Evolutionary conservation across 2,888 invertebrate genomes (phyloP).

Genomic region (Hoplodrina ambigua): DNA sequence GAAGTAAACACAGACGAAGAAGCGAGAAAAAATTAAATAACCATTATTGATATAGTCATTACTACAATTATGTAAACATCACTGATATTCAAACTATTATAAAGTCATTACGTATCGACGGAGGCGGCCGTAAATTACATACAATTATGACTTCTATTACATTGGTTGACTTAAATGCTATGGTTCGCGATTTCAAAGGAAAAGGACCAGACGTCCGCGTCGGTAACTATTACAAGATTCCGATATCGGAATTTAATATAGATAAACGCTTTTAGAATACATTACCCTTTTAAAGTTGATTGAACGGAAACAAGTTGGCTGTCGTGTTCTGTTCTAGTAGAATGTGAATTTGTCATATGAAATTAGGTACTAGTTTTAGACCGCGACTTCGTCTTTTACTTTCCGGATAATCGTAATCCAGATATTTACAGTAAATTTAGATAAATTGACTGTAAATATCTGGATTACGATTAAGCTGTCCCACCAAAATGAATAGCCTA

Average conservation of each 20-base stretch:
- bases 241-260: slow-evolving; percentile 44
- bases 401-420: too few relatives aligned
- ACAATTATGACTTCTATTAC: slow-evolving; percentile 52
- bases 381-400: background rate
- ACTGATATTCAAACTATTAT: slow-evolving; percentile 53
- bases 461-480: slow-evolving; percentile 8
- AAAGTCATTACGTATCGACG: slow-evolving; percentile 46
- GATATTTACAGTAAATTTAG: too few relatives aligned
- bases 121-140: slow-evolving; percentile 48
- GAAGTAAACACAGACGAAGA: too few relatives aligned
- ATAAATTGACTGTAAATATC: background rate
- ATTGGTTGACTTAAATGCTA: slow-evolving; percentile 46
- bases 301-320: slow-evolving; percentile 17
- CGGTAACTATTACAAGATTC: slow-evolving; percentile 36
- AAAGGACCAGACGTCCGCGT: slow-evolving; percentile 26
- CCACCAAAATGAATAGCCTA: slow-evolving; percentile 23
- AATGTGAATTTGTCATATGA: slow-evolving; percentile 9
- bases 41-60: slow-evolving; percentile 34
- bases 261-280: slow-evolving; percentile 49
- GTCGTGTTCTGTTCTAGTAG: slow-evolving; percentile 13
- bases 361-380: background rate
- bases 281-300: slow-evolving; percentile 41
- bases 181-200: slow-evolving; percentile 38
- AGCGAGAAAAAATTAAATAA: too few relatives aligned
- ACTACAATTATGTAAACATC: slow-evolving; percentile 39